Base-by-base conservation (phyloP, 2,797 vertebrate genomes). In the Schizothorax lantsangensis region DNA sequence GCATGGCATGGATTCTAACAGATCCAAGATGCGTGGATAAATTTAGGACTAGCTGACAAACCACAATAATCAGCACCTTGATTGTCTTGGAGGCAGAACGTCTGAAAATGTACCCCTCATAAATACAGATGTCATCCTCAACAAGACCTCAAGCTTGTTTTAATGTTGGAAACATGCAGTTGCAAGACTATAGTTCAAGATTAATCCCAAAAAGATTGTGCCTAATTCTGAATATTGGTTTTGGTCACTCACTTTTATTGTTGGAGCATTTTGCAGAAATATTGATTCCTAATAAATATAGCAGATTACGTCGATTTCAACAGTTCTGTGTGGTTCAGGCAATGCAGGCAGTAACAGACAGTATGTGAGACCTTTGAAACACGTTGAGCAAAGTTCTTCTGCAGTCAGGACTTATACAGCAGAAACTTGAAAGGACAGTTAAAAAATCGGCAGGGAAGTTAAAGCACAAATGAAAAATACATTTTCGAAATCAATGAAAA, bases 191-290 rank as follows among this genome's bases (percentile, higher is more conserved):
- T 30, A 75, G 83, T 77, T 77, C 43, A 38, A 86, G 47, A 47
- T 83, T 64, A 86, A 40, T 89, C 57, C 81, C 75, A 86, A 84
- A 73, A 30, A 80, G 64, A 89, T 68, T 57, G 75, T 38, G 40
- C 36, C 75, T 47, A 69, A 81, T 73, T 69, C 59, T 54, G 72
- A 91, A 71, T 90, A 92, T 88, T 90, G 74, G 91, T 91, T 95
- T 95, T 95, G 94, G 93, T 95, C 94, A 93, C 91, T 93, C 92
- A 73, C 66, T 91, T 93, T 94, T 93, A 94, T 93, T 94, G 87
- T 89, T 91, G 92, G 91, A 93, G 91, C 88, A 90, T 89, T 93
- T 91, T 88, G 90, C 91, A 91, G 85, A 92, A 87, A 90, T 81
- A 83, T 89, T 62, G 87, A 88, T 91, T 91, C 89, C 90, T 88